A percentile compares a stretch with the other conserved stretches of the same genome.
Evolutionary conservation across 2,113 vertebrate genomes (phyloP).

Genomic region (Genyomyrus donnyi): DNA sequence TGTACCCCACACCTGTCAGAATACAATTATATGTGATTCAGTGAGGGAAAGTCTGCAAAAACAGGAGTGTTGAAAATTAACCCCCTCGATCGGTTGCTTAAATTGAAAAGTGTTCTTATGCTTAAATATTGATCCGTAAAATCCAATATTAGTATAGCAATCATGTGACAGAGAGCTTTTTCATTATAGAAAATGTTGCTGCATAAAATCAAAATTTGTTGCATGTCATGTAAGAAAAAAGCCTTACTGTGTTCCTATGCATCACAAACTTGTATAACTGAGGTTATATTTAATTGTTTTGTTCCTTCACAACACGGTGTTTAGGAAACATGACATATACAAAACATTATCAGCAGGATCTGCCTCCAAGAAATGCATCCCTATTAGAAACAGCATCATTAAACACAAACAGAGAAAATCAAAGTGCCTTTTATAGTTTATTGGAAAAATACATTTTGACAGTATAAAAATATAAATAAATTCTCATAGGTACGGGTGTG

Average conservation of each 20-base stretch:
- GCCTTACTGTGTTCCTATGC: background rate
- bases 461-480: conserved; percentile 7
- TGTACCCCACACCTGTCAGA: background rate
- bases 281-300: background rate
- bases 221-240: background rate
- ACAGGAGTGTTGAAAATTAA: background rate
- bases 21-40: background rate
- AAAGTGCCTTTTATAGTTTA: background rate
- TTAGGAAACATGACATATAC: background rate
- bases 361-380: background rate
- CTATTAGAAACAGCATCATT: background rate
- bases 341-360: background rate
- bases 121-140: background rate
- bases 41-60: background rate
- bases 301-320: background rate
- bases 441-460: background rate
- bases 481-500: background rate
- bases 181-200: background rate
- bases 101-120: background rate
- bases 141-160: background rate
- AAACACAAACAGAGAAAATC: background rate
- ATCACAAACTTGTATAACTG: background rate
- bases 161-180: background rate
- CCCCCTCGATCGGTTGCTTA: background rate
- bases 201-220: background rate